Base-by-base conservation (phyloP, 1,140 invertebrate genomes). In the Euura saliciscinereae region DNA sequence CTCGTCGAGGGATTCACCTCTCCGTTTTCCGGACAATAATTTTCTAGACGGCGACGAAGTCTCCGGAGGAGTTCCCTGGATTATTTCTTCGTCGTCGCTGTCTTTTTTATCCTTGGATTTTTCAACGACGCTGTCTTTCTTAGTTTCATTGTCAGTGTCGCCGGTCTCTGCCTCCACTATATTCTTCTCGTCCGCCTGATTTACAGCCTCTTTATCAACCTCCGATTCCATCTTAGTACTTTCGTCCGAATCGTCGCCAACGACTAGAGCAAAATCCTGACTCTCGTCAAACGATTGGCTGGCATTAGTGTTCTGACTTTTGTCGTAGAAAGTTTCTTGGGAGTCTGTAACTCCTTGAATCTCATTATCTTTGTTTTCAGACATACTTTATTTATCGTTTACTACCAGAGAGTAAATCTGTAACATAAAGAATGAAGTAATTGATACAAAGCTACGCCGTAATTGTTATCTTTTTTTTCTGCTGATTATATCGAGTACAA, bases 191-290 rank as follows among this genome's bases (percentile, higher is more conserved):
- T 8, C 51, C 0, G 10, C 6, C 69, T 13, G 2, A 43, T 42
- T 45, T 28, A 67, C 69, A 13, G 43, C 13, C 68, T 75, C 42
- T 42, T 68, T 45, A 11, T 68, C 66, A 43, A 72, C 4, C 46
- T 43, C 1, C 7, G 64, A 66, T 11, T 43, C 59, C n/a, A 59
- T 43, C 28, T 2, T 67, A 44, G 45, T 11, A 43, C 45, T 13
- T 2, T 73, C 71, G 6, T 79, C 73, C 5, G 66, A 76, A 0
- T 74, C 75, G 2, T 67, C 73, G n/a, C 66, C 70, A 13, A 76
- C 80, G 2, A 83, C 10, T 1, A 85, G 71, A 44, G 73, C 75
- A 74, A 85, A 84, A 72, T 84, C 79, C 72, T 85, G 83, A 73
- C 83, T 85, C 68, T 84, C 82, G 28, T 73, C 44, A 28, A 59